Evolutionary conservation across 2,797 vertebrate genomes (phyloP).

Genomic region (Carapus acus): DNA sequence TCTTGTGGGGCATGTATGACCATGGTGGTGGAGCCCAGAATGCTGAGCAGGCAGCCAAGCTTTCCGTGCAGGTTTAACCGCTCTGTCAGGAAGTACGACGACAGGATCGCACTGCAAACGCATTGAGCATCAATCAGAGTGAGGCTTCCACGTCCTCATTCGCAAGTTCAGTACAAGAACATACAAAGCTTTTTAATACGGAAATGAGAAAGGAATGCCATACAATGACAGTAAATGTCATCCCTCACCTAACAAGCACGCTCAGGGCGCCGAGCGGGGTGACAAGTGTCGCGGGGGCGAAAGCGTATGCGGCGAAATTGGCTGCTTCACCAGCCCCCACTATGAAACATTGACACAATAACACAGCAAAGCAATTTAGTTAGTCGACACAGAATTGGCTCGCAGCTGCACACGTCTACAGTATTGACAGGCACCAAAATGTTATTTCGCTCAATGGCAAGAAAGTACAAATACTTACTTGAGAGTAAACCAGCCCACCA

Average conservation of each 20-base stretch:
- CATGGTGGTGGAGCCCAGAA: constrained; percentile 97
- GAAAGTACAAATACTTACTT: constrained; percentile 76
- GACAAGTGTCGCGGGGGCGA: constrained; percentile 94
- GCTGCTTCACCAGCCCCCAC: constrained; percentile 97
- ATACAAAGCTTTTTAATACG: too few species aligned
- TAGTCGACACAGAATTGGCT: too few species aligned
- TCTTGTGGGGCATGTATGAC: constrained; percentile 97
- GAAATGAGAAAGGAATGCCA: too few species aligned
- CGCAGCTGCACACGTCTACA: too few species aligned
- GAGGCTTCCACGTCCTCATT: background rate
- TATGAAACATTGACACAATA: constrained; percentile 49
- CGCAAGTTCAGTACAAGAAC: background rate
- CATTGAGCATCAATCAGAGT: background rate
- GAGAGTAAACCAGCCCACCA: constrained; percentile 99
- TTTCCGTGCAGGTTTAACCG: constrained; percentile 97
- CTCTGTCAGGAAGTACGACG: constrained; percentile 95
- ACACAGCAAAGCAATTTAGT: too few species aligned
- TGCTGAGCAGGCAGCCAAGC: constrained; percentile 92
- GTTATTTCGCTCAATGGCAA: background rate
- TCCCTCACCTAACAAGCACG: constrained; percentile 90
- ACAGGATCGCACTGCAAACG: constrained; percentile 85
- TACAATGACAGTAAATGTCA: too few species aligned
- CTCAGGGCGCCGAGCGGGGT: constrained; percentile 96
- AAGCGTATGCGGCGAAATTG: constrained; percentile 98
- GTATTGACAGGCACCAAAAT: background rate